A percentile compares a stretch with the other conserved stretches of the same genome.
These are phyloP conservation scores for Squalus acanthias DNA, from an alignment of 2,797 vertebrate species.

Conservation along the genomic window DNA sequence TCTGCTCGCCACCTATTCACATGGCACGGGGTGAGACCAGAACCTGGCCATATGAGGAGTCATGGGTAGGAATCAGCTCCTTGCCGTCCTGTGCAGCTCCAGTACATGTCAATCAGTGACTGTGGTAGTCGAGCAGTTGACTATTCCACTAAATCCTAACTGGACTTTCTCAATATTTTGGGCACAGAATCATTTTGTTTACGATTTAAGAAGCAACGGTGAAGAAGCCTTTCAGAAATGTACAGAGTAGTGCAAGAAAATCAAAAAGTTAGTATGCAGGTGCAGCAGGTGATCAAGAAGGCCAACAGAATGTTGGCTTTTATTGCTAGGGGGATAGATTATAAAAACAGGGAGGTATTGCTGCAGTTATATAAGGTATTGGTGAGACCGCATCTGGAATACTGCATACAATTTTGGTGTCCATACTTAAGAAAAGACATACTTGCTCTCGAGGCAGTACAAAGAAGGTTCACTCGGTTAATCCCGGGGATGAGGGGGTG, in stretches of 20 bases:
- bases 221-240: neutral
- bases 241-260: neutral
- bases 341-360: too few relatives aligned
- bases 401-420: too few relatives aligned
- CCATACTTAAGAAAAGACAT: too few relatives aligned
- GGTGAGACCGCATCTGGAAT: too few relatives aligned
- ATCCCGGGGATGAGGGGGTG: too few relatives aligned
- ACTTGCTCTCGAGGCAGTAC: too few relatives aligned
- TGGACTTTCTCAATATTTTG: neutral
- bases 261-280: too few relatives aligned
- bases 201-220: neutral
- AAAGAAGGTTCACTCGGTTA: too few relatives aligned
- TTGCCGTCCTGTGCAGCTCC: neutral
- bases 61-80: neutral
- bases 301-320: too few relatives aligned
- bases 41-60: neutral
- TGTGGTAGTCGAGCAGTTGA: neutral
- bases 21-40: neutral
- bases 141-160: neutral
- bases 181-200: neutral
- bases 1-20: neutral
- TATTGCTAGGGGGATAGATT: too few relatives aligned
- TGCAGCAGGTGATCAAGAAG: too few relatives aligned
- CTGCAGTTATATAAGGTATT: too few relatives aligned
- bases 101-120: neutral